Base-by-base conservation (phyloP, 2,888 invertebrate species). In the Hirudinaria manillensis region DNA sequence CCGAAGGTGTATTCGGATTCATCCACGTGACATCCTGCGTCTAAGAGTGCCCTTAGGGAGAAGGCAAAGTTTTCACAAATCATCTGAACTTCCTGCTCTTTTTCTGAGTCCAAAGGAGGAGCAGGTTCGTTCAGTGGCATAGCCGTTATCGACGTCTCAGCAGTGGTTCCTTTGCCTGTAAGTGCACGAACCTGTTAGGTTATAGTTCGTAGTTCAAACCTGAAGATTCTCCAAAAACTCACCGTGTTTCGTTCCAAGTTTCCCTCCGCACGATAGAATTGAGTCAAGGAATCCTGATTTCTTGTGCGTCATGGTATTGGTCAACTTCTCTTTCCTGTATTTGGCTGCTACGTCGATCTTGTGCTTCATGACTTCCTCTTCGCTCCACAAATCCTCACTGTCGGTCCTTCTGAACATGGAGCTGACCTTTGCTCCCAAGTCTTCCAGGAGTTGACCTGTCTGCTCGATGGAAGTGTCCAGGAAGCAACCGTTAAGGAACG, bases 191-290 rank as follows among this genome's bases (percentile, higher is more conserved):
- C 45, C 45, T 45, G 1, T 16, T 1, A 1, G 45, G 1, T 16
- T 1, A 1, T 10, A 45, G 45, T 6, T 45, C 13, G 10, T 16
- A 45, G 16, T 45, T 1, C 10, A 45, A 45, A 16, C n/a, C n/a
- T 45, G 45, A 45, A 45, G 45, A 16, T 6, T 61, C 21, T 56
- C 24, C 65, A 2, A 19, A 70, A 51, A 45, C 24, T 36, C 56
- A n/a, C 74, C 73, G 32, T 77, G 76, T 32, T 76, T 76, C 10
- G 10, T 45, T 45, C 78, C 75, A 67, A 76, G 75, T 36, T 78
- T 78, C 61, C 80, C 80, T 21, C 80, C 80, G 70, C 80, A 80
- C 10, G 78, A 77, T 45, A 80, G 70, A 24, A 80, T 70, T 19
- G 76, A 77, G 45, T 75, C 73, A 38, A 79, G 32, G 66, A 79